Conservation (phyloP, 2,888 invertebrate species). For the Noctuana brunneofusca region DNA sequence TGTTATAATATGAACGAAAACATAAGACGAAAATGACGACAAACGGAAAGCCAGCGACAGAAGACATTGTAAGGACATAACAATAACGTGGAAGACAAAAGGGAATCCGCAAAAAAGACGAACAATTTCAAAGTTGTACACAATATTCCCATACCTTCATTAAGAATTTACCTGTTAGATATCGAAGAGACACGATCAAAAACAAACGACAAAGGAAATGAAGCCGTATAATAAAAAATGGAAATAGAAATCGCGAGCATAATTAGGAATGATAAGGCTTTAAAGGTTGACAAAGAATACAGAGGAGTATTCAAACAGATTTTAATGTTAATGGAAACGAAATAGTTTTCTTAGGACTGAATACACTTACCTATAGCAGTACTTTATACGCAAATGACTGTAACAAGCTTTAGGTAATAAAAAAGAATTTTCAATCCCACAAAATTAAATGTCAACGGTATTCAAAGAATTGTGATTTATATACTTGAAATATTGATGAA, state of each 20-base stretch:
- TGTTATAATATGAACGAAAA: constrained; percentile 39
- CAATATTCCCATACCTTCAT: constrained; percentile 49
- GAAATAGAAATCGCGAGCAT: constrained; percentile 58
- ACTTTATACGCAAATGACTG: background rate
- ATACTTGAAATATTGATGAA: background rate
- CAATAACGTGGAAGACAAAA: constrained; percentile 48
- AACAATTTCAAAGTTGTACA: constrained; percentile 46
- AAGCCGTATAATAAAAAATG: constrained; percentile 56
- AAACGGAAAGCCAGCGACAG: constrained; percentile 43
- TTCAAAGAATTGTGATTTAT: background rate
- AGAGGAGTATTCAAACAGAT: constrained; percentile 46
- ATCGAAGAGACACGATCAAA: constrained; percentile 51
- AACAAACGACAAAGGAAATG: constrained; percentile 53
- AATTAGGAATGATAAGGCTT: constrained; percentile 73
- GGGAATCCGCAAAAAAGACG: constrained; percentile 42
- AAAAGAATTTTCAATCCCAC: background rate
- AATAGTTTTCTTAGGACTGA: background rate
- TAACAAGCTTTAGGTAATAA: background rate
- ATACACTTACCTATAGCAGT: background rate
- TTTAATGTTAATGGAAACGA: constrained; percentile 27
- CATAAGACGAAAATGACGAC: constrained; percentile 18
- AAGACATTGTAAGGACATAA: constrained; percentile 47
- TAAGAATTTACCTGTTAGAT: constrained; percentile 48
- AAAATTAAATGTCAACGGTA: background rate
- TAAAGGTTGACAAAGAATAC: constrained; percentile 58